Evolutionary conservation across 2,797 vertebrate species (phyloP).

Genomic region (Sarcoramphus papa): DNA sequence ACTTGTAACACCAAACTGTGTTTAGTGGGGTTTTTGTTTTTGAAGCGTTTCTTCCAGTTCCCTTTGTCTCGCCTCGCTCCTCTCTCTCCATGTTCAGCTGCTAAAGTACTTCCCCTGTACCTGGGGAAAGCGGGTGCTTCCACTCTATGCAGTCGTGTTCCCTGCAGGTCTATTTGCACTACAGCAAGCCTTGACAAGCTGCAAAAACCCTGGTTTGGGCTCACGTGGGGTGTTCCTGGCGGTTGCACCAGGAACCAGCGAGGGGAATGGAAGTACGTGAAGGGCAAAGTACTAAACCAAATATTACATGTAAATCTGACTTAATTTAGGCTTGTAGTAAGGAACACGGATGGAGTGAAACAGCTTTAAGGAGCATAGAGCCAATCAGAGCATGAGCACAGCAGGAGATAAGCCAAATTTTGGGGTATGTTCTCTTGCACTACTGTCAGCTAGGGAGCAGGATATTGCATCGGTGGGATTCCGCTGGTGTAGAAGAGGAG

Average conservation of each 20-base stretch:
- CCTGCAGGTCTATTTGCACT: not conserved
- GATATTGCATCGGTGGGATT: not conserved
- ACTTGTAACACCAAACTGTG: not conserved
- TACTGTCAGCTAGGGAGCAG: not conserved
- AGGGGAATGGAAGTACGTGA: not conserved
- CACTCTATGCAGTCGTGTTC: slow-evolving; percentile 16
- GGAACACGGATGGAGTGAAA: not conserved
- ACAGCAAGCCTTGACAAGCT: not conserved
- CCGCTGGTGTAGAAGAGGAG: not conserved
- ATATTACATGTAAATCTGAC: not conserved
- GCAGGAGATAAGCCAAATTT: slow-evolving; percentile 8
- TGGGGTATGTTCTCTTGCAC: not conserved
- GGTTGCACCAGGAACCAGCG: not conserved
- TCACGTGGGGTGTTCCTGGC: not conserved
- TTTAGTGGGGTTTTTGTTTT: not conserved
- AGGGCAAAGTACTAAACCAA: slow-evolving; percentile 23
- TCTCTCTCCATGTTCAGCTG: slow-evolving; percentile 19
- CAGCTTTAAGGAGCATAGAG: slow-evolving; percentile 45
- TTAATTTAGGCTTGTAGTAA: not conserved
- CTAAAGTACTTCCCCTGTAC: slow-evolving; percentile 13
- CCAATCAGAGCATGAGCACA: not conserved
- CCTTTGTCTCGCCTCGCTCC: slow-evolving; percentile 7
- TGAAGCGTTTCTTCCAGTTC: not conserved
- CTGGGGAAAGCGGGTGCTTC: slow-evolving; percentile 32
- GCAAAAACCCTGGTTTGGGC: not conserved